Base-by-base conservation (phyloP, 1,140 invertebrate genomes). In the Lysiphlebus fabarum region DNA sequence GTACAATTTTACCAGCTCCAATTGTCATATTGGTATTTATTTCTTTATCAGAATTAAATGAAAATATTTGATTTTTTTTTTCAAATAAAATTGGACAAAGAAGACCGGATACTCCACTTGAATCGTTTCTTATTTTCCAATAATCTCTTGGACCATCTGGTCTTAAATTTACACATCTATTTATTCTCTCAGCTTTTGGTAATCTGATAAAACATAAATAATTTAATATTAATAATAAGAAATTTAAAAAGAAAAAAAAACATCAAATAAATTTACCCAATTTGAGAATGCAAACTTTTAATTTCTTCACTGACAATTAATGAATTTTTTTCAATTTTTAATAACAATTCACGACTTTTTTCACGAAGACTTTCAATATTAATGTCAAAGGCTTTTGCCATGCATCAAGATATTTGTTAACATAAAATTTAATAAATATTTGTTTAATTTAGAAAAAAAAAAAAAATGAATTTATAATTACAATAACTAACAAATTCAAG, bases 101-200 rank as follows among this genome's bases (percentile, higher is more conserved):
- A 37, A 45, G 45, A 55, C 33, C 56, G 12, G 12, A 49, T n/a
- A 69, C 62, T 38, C 58, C 57, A 1, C 58, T 59, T 0, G 60
- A 69, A 53, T 73, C 60, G 43, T 73, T 72, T 9, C 65, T 49
- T 36, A 66, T 59, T 40, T 57, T 66, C 64, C 66, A 68, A 42
- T 49, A 61, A 10, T 55, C 17, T 48, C 5, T 50, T 26, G 17
- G 17, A 26, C 17, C 17, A 1, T 26, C 17, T 26, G 17, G 17
- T 26, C 17, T 26, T 26, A 4, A 26, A 26, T 2, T 26, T 2
- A 26, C 17, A 26, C 17, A 26, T 26, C 4, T 26, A 26, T 8
- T 56, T 53, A 55, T 10, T 37, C 42, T 12, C 14, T 26, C 43
- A 5, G 4, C 1, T 33, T 72, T 57, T 5, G 68, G 64, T 43